A percentile compares a stretch with the other conserved stretches of the same genome.
Conservation (phyloP, 2,888 invertebrate genomes). For the Oxytorus armatus region DNA sequence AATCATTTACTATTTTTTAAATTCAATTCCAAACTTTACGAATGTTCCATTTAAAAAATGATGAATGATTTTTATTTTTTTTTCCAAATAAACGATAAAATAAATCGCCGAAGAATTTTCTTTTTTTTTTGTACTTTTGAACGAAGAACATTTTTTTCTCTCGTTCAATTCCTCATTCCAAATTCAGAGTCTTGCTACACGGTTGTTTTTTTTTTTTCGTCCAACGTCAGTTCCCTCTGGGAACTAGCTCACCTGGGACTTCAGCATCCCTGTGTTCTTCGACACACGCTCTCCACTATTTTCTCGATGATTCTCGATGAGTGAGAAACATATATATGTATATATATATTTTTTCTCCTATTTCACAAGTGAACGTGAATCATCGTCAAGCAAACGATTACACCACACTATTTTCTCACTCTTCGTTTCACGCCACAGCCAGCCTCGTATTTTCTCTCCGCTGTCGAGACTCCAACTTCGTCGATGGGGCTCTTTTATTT, state of each 20-base stretch:
- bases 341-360: neutral
- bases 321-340: too few species aligned
- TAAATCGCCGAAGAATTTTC: too few species aligned
- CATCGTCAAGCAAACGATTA: conserved; percentile 10
- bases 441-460: neutral
- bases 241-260: conserved; percentile 54
- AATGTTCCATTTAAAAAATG: too few species aligned
- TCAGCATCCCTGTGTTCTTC: conserved; percentile 7
- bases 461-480: conserved; percentile 4
- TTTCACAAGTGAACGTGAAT: conserved; percentile 5
- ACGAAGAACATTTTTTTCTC: too few species aligned
- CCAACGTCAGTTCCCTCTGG: conserved; percentile 41
- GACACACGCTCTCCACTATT: conserved; percentile 7
- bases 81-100: too few species aligned
- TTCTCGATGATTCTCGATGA: conserved; percentile 30
- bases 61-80: too few species aligned
- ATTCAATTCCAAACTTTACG: too few species aligned
- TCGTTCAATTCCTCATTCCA: too few species aligned
- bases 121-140: too few species aligned
- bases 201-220: conserved; percentile 17
- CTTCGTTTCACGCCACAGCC: neutral
- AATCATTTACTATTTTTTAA: too few species aligned
- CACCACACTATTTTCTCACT: neutral
- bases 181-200: too few species aligned
- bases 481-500: too few species aligned